Conservation (phyloP, 2,797 vertebrate genomes). For the Anomalospiza imberbis region DNA sequence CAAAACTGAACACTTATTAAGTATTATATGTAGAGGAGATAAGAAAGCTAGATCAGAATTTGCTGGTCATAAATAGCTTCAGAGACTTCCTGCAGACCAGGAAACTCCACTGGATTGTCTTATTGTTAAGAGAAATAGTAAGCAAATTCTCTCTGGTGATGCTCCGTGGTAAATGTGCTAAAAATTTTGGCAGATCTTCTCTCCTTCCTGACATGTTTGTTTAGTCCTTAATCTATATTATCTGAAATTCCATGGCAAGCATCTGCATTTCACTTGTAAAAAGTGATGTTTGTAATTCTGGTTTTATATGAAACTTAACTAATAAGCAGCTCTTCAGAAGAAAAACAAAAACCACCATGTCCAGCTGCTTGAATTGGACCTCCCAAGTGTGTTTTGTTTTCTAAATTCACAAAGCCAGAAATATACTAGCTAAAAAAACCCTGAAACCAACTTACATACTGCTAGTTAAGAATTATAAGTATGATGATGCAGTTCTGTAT, state of each 20-base stretch:
- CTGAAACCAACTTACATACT: background rate
- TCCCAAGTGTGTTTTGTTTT: background rate
- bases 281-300: background rate
- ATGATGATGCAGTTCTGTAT: background rate
- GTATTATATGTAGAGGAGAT: background rate
- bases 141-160: background rate
- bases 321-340: background rate
- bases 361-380: background rate
- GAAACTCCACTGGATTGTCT: background rate
- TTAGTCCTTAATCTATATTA: background rate
- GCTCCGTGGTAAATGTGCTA: background rate
- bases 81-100: background rate
- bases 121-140: background rate
- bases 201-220: background rate
- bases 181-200: background rate
- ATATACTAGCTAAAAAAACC: rapidly evolving
- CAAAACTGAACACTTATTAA: background rate
- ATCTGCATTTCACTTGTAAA: background rate
- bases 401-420: background rate
- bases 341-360: background rate
- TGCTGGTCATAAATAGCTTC: background rate
- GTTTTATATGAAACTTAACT: background rate
- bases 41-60: background rate
- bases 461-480: background rate
- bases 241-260: background rate